Base-by-base conservation (phyloP, 2,797 vertebrate genomes). In the Setipinna tenuifilis region DNA sequence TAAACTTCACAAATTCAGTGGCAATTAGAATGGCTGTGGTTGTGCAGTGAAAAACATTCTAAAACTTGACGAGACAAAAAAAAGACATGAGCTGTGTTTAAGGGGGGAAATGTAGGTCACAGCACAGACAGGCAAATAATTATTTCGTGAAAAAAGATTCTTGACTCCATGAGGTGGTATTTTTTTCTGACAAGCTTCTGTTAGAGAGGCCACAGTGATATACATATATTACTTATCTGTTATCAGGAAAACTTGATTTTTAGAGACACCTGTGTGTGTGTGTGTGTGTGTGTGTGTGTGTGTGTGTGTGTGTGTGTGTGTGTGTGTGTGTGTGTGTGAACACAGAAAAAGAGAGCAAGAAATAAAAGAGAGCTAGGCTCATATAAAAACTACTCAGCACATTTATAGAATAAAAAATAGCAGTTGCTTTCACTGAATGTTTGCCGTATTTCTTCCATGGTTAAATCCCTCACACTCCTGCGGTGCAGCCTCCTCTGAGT, bases 21-120 rank as follows among this genome's bases (percentile, higher is more conserved):
- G 14, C 12, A 80, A 87, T 83, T 23, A 87, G 35, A 68, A 85
- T 62, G 85, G 10, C 23, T 71, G 61, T 57, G 81, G 61, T 48
- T 7, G 58, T 65, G 78, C 71, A 41, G 23, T 65, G 17, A 85
- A 82, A 65, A 41, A 23, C 58, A 14, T 46, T 81, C 31, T 14
- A 61, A n/a, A 25, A 6, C 23, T 58, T 84, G 25, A n/a, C 17
- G 25, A 62, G 19, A n/a, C 9, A 19, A 21, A 58, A 48, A 57
- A 21, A 78, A 17, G 6, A 19, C 54, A 61, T 35, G 11, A 17
- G 11, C 2, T 28, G 12, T 12, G 14, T 11, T 23, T 28, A 44
- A 81, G 35, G 19, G 10, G 17, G n/a, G 25, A 14, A 10, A 28
- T 50, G 25, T 21, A 23, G 83, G 71, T 84, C 84, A 46, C 16